A percentile compares a stretch with the other conserved stretches of the same genome.
phyloP scores from a whole-genome alignment of 2,888 invertebrate species.

The Peribatodes rhomboidaria region DNA sequence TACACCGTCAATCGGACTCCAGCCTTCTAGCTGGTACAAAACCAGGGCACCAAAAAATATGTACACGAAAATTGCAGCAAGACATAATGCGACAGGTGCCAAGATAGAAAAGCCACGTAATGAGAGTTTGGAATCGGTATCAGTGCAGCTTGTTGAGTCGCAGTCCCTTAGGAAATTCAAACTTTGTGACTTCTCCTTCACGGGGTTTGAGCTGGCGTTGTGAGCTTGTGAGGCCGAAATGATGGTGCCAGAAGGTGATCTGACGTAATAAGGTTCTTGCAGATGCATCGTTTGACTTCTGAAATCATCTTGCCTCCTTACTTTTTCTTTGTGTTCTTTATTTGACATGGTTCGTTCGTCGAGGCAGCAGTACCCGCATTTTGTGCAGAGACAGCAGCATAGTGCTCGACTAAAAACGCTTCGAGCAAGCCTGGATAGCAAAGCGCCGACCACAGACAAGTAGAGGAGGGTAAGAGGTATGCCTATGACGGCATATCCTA shows the following conservation, averaged over 20 bases:
- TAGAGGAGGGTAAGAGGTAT: constrained; percentile 96
- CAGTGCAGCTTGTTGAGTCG: constrained; percentile 87
- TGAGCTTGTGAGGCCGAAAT: constrained; percentile 84
- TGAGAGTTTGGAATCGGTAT: constrained; percentile 89
- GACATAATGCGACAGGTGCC: constrained; percentile 95
- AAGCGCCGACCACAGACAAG: constrained; percentile 94
- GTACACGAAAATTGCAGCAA: constrained; percentile 96
- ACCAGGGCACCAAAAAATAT: constrained; percentile 96
- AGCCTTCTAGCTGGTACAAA: constrained; percentile 96
- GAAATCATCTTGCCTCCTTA: constrained; percentile 90
- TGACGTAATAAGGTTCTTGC: constrained; percentile 91
- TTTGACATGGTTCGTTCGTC: constrained; percentile 94
- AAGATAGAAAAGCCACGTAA: constrained; percentile 92
- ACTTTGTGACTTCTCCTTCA: constrained; percentile 79
- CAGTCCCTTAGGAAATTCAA: constrained; percentile 81
- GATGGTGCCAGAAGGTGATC: constrained; percentile 83
- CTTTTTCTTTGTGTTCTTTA: constrained; percentile 92
- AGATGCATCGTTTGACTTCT: constrained; percentile 87
- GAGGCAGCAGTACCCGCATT: constrained; percentile 95
- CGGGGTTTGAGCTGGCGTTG: constrained; percentile 73
- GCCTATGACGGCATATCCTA: constrained; percentile 94
- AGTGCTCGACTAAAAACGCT: constrained; percentile 93
- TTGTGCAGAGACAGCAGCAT: constrained; percentile 95
- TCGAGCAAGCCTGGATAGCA: constrained; percentile 93
- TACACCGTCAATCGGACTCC: constrained; percentile 96